Evolutionary conservation across 2,888 invertebrate species (phyloP).

Genomic region (Drosophila mulleri): DNA sequence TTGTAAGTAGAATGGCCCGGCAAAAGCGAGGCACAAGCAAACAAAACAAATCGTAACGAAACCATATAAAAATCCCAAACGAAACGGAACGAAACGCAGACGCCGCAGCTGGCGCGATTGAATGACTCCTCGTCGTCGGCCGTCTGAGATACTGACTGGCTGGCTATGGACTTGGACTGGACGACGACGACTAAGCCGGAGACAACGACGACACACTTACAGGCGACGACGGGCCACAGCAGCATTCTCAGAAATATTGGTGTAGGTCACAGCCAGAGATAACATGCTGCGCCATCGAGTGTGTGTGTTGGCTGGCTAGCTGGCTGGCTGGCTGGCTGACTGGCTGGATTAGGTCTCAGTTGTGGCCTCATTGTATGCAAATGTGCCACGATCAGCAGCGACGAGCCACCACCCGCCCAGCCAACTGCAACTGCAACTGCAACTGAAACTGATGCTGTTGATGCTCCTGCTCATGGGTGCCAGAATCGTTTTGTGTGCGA

Average conservation of each 20-base stretch:
- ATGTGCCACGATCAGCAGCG: constrained; percentile 81
- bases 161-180: constrained; percentile 65
- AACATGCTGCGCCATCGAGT: constrained; percentile 83
- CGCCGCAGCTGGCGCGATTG: constrained; percentile 79
- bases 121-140: constrained; percentile 74
- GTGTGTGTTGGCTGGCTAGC: constrained; percentile 14
- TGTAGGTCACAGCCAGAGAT: constrained; percentile 86
- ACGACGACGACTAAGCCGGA: constrained; percentile 4
- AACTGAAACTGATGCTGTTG: constrained; percentile 35
- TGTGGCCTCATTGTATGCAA: constrained; percentile 85
- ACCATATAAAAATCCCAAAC: constrained; percentile 42
- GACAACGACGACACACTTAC: constrained; percentile 74
- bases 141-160: constrained; percentile 79
- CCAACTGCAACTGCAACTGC: constrained; percentile 35
- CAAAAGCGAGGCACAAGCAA: constrained; percentile 60
- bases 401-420: constrained; percentile 76
- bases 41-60: constrained; percentile 52
- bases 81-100: constrained; percentile 63
- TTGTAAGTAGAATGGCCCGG: constrained; percentile 77
- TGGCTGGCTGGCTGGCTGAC: constrained; percentile 10
- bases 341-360: constrained; percentile 54
- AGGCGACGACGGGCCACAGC: constrained; percentile 76
- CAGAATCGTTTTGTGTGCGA: constrained; percentile 79
- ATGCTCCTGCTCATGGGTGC: constrained; percentile 68
- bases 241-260: constrained; percentile 86